Evolutionary conservation across 1,140 invertebrate genomes (phyloP), one percentile per base, ranked within the genome.

Genomic region (Drosophila trapezifrons): DNA sequence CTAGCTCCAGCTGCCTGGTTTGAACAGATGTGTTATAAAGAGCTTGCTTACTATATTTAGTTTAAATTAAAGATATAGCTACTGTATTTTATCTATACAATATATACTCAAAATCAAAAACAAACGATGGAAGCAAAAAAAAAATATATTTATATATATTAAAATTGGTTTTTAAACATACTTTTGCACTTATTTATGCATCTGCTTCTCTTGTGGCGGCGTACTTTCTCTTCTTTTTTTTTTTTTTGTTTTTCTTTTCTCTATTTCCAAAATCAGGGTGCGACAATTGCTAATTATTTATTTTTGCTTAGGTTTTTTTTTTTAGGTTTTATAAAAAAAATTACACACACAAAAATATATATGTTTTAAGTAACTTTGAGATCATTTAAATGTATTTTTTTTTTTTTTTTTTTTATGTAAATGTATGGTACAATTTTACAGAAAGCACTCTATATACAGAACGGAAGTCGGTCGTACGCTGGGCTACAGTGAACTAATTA

Each of bases 321-420:
- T 71, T 52, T 35, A 54, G 52, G 57, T 67, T 51, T 67, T 38
- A 70, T 37, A 64, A 67, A 67, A 79, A 73, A 76, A 87, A 80
- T 84, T 80, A 87, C 73, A 82, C 72, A 90, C 76, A 81, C 79
- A 83, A 80, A 90, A 80, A 52, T 52, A 52, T 84, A 84, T 84
- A 84, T 80, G 76, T 76, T 90, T 90, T 90, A 85, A 82, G 78
- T 90, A 90, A 90, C 86, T 82, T 90, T 90, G 86, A 90, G 86
- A 90, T 90, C 86, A 90, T 89, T 89, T 89, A 89, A 89, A 89
- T 90, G 78, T 90, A 85, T 62, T 63, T 52, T 35, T 35, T 51
- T 32, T 51, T 47, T 80, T 81, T 90, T 78, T 89, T 78, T 81
- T 90, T 80, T 90, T 67, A 76, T 59, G 54, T 52, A 56, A 52